A percentile compares a stretch with the other conserved stretches of the same genome.
Evolutionary conservation across 2,113 vertebrate genomes (phyloP).

Genomic region (Panurus biarmicus): DNA sequence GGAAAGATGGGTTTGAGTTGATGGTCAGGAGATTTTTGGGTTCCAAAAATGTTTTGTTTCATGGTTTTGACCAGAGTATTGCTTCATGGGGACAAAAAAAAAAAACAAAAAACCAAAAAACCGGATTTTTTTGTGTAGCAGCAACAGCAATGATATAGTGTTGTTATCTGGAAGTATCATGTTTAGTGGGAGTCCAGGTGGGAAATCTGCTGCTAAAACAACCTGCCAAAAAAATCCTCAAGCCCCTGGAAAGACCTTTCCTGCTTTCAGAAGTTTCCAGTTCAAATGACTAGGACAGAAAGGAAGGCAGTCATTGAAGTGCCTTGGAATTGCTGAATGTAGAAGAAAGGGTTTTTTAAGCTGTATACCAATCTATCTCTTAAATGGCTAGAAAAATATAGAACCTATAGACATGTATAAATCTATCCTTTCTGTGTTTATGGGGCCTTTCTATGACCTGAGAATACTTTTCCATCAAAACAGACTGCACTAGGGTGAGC

Average conservation of each 20-base stretch:
- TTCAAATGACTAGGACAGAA: not conserved
- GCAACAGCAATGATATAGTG: not conserved
- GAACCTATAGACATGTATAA: not conserved
- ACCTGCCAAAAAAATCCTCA: not conserved
- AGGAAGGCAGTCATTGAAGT: not conserved
- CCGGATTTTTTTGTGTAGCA: too few species aligned
- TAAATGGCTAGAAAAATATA: not conserved
- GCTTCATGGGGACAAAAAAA: not conserved
- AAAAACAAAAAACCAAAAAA: too few species aligned
- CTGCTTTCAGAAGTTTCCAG: not conserved
- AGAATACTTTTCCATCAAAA: not conserved
- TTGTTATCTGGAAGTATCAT: not conserved
- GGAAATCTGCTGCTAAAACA: not conserved
- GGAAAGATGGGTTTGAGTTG: not conserved
- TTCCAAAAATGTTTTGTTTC: not conserved
- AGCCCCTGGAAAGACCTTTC: fast-evolving
- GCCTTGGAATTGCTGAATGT: not conserved
- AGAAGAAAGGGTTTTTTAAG: not conserved
- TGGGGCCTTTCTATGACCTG: not conserved
- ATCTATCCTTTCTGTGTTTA: not conserved
- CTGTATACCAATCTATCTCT: not conserved
- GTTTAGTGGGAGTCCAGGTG: not conserved
- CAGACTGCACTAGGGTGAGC: not conserved
- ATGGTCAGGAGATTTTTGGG: not conserved
- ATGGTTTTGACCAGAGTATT: not conserved